Conservation (phyloP, 1,140 invertebrate genomes). For the Anthonomus grandis region DNA sequence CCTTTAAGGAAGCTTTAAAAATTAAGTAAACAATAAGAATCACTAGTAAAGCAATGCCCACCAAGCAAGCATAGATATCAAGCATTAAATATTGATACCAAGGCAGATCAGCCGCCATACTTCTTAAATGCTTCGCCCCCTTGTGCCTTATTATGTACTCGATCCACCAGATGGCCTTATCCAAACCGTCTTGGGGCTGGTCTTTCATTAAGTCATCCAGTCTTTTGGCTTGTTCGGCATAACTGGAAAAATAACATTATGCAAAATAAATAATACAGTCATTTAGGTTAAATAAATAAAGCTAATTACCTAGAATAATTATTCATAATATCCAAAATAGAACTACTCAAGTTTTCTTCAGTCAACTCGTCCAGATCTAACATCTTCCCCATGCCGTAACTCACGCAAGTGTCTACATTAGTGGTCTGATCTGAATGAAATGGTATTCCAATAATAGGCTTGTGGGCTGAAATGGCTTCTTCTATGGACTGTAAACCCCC, state of each 20-base stretch:
- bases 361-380: slow-evolving; percentile 30
- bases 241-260: slow-evolving; percentile 35
- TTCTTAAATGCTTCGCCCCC: slow-evolving; percentile 50
- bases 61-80: too few species aligned
- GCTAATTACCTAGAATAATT: slow-evolving; percentile 23
- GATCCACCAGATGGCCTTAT: slow-evolving; percentile 55
- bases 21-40: too few species aligned
- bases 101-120: slow-evolving; percentile 42
- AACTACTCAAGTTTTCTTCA: slow-evolving; percentile 15
- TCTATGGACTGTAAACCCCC: slow-evolving; percentile 53
- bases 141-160: slow-evolving; percentile 56
- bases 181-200: slow-evolving; percentile 46
- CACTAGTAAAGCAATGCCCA: too few species aligned
- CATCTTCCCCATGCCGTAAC: slow-evolving; percentile 38
- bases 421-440: slow-evolving; percentile 45
- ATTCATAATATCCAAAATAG: slow-evolving; percentile 24
- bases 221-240: slow-evolving; percentile 42
- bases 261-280: neutral
- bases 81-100: slow-evolving; percentile 40
- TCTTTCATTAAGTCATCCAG: slow-evolving; percentile 45
- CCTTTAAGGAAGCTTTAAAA: too few species aligned
- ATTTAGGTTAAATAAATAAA: neutral
- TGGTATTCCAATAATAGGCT: slow-evolving; percentile 53
- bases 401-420: slow-evolving; percentile 37
- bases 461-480: slow-evolving; percentile 51